A percentile compares a stretch with the other conserved stretches of the same genome.
These are phyloP conservation scores for Ctenoplectra terminalis DNA, from an alignment of 1,140 invertebrate genomes.

Conservation along the genomic window DNA sequence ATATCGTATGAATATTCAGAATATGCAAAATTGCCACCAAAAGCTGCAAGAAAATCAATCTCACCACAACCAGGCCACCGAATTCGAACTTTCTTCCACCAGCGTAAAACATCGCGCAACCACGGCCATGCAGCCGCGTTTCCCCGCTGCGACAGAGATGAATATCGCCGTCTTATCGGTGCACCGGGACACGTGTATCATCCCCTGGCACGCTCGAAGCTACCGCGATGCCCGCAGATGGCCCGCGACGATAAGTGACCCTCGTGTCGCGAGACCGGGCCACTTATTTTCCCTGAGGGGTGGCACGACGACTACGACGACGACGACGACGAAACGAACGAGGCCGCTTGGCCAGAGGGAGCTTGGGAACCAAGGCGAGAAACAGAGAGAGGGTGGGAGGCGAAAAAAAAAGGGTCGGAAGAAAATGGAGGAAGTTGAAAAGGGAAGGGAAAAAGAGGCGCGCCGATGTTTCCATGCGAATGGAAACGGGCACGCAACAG, in stretches of 20 bases:
- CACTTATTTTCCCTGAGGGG: conserved; percentile 32
- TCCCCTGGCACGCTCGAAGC: background rate
- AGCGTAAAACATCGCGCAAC: conserved; percentile 1
- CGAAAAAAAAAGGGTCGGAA: background rate
- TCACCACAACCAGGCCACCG: background rate
- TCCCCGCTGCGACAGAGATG: conserved; percentile 15
- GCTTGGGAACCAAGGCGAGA: background rate
- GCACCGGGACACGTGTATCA: conserved; percentile 25
- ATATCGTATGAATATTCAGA: too few relatives aligned
- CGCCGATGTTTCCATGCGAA: conserved; percentile 53
- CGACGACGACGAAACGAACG: conserved; percentile 34
- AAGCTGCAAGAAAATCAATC: background rate
- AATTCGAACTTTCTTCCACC: background rate
- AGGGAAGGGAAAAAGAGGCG: conserved; percentile 40
- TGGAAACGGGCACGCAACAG: conserved; percentile 55
- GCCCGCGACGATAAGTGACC: conserved; percentile 46
- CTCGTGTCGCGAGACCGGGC: conserved; percentile 34
- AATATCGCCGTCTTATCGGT: conserved; percentile 40
- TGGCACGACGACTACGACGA: background rate
- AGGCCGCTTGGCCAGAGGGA: conserved; percentile 1
- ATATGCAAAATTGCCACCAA: background rate
- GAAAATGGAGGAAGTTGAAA: conserved; percentile 12
- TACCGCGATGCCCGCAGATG: conserved; percentile 32
- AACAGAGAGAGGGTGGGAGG: background rate
- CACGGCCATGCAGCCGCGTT: background rate